These are phyloP conservation scores for Ornithoptera priamus DNA, from an alignment of 2,888 invertebrate species.

Conservation along the genomic window DNA sequence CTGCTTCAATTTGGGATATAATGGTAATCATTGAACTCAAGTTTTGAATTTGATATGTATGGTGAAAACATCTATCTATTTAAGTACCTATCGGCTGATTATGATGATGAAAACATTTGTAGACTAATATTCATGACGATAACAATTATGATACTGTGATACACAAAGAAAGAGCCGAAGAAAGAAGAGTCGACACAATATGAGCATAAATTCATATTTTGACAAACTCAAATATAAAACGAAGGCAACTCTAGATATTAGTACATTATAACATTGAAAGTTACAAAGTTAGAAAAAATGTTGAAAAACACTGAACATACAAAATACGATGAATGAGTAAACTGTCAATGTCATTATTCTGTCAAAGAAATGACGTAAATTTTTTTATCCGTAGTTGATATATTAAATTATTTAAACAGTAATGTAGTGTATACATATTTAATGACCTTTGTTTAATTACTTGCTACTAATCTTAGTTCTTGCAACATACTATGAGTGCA, in stretches of 20 bases:
- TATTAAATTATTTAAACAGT: slow-evolving; percentile 4
- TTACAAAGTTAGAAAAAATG: not conserved
- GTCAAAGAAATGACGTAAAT: slow-evolving; percentile 1
- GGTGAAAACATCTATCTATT: too few relatives aligned
- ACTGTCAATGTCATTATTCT: slow-evolving; percentile 2
- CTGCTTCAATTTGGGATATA: too few relatives aligned
- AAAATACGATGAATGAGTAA: not conserved
- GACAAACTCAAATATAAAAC: too few relatives aligned
- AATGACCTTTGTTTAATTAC: slow-evolving; percentile 27
- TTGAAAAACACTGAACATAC: not conserved
- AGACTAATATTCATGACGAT: too few relatives aligned
- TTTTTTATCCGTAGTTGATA: slow-evolving; percentile 4
- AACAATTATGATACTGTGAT: too few relatives aligned
- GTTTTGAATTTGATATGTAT: too few relatives aligned
- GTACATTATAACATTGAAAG: not conserved
- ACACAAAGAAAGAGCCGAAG: too few relatives aligned
- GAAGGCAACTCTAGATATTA: not conserved
- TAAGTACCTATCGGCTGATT: too few relatives aligned
- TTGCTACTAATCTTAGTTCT: slow-evolving; percentile 9
- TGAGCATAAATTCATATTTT: not conserved
- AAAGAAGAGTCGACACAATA: not conserved
- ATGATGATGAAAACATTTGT: too few relatives aligned
- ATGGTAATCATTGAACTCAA: too few relatives aligned
- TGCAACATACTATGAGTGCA: slow-evolving; percentile 8
- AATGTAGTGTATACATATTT: slow-evolving; percentile 2